phyloP scores from a whole-genome alignment of 92 coral and sea anemone genomes.

The Palythoa grandiflora region DNA sequence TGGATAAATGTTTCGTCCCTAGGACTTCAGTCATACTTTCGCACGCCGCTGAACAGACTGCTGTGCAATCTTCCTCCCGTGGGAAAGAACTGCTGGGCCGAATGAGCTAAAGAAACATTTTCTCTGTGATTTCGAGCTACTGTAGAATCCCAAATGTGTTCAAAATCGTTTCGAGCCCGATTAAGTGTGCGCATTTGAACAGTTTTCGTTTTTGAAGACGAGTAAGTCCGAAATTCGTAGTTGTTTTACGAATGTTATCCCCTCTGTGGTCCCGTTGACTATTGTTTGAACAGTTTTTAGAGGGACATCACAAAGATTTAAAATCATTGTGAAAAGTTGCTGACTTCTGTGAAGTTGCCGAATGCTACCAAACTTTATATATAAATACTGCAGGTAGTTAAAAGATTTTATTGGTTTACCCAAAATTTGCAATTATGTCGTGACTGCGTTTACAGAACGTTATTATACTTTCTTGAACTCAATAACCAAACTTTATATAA shows the following conservation, averaged over 20 bases:
- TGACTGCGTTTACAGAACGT: conserved; percentile 14
- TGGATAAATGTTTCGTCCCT: background rate
- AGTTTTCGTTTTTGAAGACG: background rate
- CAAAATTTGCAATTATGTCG: conserved; percentile 25
- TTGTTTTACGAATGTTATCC: background rate
- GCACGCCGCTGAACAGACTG: background rate
- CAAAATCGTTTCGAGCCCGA: background rate
- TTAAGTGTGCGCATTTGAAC: background rate
- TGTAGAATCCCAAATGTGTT: background rate
- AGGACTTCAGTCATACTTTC: background rate
- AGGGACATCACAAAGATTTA: background rate
- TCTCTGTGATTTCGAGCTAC: background rate
- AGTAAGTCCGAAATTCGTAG: background rate
- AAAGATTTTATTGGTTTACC: conserved; percentile 27
- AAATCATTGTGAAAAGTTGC: background rate
- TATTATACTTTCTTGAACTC: conserved; percentile 20
- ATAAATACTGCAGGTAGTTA: conserved; percentile 11
- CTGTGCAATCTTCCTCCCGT: background rate
- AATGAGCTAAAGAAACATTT: background rate
- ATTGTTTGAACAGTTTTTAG: background rate
- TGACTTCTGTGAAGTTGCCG: conserved; percentile 39
- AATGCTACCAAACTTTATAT: conserved; percentile 16
- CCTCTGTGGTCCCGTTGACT: background rate
- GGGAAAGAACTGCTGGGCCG: background rate
- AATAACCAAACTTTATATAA: conserved; percentile 27